Conservation (phyloP, 2,113 vertebrate species). For the Leptocoma aspasia region DNA sequence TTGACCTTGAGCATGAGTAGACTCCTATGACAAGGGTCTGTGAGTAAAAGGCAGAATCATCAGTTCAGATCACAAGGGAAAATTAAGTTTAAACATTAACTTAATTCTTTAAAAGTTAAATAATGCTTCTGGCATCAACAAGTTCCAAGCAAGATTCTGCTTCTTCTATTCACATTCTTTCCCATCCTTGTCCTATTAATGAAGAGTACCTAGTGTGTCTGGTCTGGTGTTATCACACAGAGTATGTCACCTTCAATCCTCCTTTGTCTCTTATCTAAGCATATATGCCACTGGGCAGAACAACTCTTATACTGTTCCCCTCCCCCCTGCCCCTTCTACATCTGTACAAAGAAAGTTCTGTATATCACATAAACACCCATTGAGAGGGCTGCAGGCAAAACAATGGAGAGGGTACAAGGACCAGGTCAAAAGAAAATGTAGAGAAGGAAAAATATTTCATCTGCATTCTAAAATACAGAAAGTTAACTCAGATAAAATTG, state of each 20-base stretch:
- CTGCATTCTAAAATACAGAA: constrained; percentile 13
- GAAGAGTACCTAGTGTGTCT: not conserved
- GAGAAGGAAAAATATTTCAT: not conserved
- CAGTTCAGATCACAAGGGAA: not conserved
- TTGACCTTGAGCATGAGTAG: not conserved
- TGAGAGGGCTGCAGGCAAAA: not conserved
- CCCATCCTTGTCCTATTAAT: not conserved
- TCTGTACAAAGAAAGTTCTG: not conserved
- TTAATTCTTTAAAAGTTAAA: not conserved
- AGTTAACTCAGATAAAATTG: constrained; percentile 22
- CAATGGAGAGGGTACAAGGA: not conserved
- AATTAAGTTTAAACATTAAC: not conserved
- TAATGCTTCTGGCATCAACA: not conserved
- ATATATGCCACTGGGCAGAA: not conserved
- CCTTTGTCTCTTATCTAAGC: not conserved
- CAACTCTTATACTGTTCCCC: not conserved
- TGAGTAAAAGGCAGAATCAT: not conserved
- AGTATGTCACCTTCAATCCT: not conserved
- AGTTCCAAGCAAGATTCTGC: not conserved
- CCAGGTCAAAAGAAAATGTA: not conserved
- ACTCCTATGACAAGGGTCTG: not conserved
- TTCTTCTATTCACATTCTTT: not conserved
- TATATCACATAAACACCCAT: not conserved
- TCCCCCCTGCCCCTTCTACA: not conserved
- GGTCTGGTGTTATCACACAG: not conserved